Evolutionary conservation across 1,140 invertebrate genomes (phyloP).

Genomic region (Drosophila nasuta): DNA sequence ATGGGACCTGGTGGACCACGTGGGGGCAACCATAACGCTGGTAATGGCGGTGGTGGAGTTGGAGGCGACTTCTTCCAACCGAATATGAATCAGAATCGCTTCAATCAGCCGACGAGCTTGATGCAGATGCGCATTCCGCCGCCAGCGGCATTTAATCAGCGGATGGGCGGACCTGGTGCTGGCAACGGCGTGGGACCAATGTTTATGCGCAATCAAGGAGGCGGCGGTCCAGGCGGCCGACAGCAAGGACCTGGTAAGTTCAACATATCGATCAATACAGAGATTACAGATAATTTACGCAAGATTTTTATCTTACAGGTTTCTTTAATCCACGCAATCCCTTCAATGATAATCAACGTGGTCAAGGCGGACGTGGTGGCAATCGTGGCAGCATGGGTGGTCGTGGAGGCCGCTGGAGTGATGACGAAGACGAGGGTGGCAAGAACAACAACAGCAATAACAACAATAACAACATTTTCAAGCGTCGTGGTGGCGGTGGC

Average conservation of each 20-base stretch:
- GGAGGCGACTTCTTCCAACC: constrained; percentile 67
- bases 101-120: constrained; percentile 80
- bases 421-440: constrained; percentile 72
- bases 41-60: constrained; percentile 58
- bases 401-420: constrained; percentile 69
- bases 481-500: constrained; percentile 69
- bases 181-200: constrained; percentile 67
- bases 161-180: constrained; percentile 67
- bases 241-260: constrained; percentile 74
- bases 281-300: too few relatives aligned
- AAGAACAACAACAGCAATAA: constrained; percentile 35
- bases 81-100: constrained; percentile 80
- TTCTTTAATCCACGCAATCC: constrained; percentile 84
- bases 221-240: constrained; percentile 53
- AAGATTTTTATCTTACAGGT: constrained; percentile 44
- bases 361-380: constrained; percentile 81
- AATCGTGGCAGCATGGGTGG: constrained; percentile 80
- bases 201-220: constrained; percentile 70
- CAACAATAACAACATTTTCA: constrained; percentile 53
- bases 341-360: constrained; percentile 84
- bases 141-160: constrained; percentile 76
- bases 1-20: constrained; percentile 66
- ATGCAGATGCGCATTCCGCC: constrained; percentile 84
- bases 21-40: constrained; percentile 53
- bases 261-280: too few relatives aligned